Evolutionary conservation across 2,797 vertebrate genomes (phyloP), one percentile per base, ranked within the genome.

Genomic region (Tragelaphus eurycerus): DNA sequence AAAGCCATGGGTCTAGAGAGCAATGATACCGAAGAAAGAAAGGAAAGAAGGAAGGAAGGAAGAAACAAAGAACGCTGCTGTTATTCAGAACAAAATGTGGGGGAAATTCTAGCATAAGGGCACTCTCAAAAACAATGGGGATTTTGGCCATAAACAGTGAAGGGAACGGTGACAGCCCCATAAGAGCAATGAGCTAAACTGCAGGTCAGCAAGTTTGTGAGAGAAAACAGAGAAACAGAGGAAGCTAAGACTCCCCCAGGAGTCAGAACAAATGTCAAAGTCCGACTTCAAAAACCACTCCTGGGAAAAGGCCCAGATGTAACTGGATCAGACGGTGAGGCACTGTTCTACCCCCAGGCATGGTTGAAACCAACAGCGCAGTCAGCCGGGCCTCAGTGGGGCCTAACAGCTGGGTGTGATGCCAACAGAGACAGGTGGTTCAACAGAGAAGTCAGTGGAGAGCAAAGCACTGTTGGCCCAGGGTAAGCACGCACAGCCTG

Each of bases 11-110:
- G 81, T 55, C 1, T 3, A 54, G 52, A 38, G 52, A 83, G 52
- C 21, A 3, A 1, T 0, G 50, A 34, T 15, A 7, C 19, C 11
- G 2, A 83, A 16, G n/a, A 38, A 3, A 83, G n/a, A 5, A 9
- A 15, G 50, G 1, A 23, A 25, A 7, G 17, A 4, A 25, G 52
- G 31, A 9, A 34, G 52, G 21, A 6, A 27, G 21, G 23, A 23
- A 38, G 52, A 8, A 23, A 83, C 34, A 71, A 38, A 23, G 10
- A 38, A 38, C 0, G 13, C n/a, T 27, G 52, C 8, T 23, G 0
- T 57, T 16, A 27, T 10, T 57, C 34, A 16, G n/a, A 55, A 27
- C n/a, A 38, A 34, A 55, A 16, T 3, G 21, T 16, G 23, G 21
- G 50, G 52, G 13, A 55, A 25, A 23, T 6, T 38, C 52, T 16